These are phyloP conservation scores for Ariolimax columbianus DNA, from an alignment of 2,888 invertebrate genomes.

Conservation along the genomic window DNA sequence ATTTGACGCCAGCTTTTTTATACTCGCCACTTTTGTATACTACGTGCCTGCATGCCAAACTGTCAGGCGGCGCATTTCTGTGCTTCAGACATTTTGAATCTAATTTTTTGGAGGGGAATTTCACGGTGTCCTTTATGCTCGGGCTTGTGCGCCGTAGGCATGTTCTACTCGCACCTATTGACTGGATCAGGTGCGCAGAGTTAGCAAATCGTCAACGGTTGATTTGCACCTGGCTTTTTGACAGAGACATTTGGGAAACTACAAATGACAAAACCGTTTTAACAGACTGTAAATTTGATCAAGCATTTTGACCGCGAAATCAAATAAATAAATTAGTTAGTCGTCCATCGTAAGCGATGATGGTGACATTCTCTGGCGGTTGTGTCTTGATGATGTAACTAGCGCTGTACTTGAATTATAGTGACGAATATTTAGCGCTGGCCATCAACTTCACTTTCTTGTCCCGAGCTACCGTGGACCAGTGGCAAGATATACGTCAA, in stretches of 20 bases:
- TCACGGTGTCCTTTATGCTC: background rate
- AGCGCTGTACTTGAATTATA: no score
- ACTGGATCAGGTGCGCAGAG: background rate
- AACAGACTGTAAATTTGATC: no score
- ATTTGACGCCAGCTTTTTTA: background rate
- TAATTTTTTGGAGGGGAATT: background rate
- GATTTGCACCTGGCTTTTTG: constrained; percentile 16
- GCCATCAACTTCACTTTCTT: no score
- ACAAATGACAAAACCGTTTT: no score
- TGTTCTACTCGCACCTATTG: background rate
- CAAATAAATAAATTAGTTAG: no score
- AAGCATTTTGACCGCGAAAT: no score
- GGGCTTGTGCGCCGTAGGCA: background rate
- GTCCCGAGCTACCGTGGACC: no score
- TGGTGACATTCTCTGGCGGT: no score
- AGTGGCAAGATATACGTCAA: no score
- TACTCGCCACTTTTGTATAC: background rate
- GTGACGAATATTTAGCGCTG: no score
- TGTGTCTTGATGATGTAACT: no score
- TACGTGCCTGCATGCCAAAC: background rate
- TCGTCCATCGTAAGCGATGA: no score
- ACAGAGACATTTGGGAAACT: background rate
- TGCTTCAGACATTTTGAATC: background rate
- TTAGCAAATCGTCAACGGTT: background rate
- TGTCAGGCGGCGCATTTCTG: background rate